A percentile compares a stretch with the other conserved stretches of the same genome.
Evolutionary conservation across 2,113 vertebrate genomes (phyloP).

Genomic region (Mionectes macconnelli): DNA sequence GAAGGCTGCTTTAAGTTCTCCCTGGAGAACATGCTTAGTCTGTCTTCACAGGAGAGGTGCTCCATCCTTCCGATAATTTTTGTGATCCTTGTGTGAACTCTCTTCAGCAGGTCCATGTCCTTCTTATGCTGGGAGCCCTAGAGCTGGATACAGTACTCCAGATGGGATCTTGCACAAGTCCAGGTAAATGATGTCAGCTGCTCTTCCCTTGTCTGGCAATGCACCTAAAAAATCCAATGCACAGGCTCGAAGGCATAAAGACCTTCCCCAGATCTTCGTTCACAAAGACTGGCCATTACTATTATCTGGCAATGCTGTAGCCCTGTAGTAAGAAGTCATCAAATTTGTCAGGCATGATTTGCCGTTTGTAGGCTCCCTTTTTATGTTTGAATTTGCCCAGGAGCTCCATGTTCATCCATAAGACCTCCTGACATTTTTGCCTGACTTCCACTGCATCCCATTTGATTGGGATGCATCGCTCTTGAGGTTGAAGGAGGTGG

Average conservation of each 20-base stretch:
- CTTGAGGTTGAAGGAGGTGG: background rate
- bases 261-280: too few relatives aligned
- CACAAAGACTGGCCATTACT: too few relatives aligned
- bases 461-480: background rate
- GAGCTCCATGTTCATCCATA: background rate
- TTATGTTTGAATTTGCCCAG: background rate
- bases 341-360: background rate
- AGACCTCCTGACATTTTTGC: background rate
- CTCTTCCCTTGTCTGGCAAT: background rate
- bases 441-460: background rate
- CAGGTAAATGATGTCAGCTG: background rate
- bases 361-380: background rate
- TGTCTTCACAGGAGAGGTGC: background rate
- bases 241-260: too few relatives aligned
- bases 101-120: background rate
- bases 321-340: background rate
- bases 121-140: rapidly evolving
- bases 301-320: background rate
- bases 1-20: background rate
- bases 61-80: background rate
- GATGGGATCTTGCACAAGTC: background rate
- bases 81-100: background rate
- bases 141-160: background rate
- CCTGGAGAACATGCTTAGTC: background rate
- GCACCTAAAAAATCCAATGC: too few relatives aligned